Percentiles rank a stretch among this genome's conserved stretches.
Evolutionary conservation across 2,113 vertebrate genomes (phyloP).

Genomic region (Peromyscus maniculatus): DNA sequence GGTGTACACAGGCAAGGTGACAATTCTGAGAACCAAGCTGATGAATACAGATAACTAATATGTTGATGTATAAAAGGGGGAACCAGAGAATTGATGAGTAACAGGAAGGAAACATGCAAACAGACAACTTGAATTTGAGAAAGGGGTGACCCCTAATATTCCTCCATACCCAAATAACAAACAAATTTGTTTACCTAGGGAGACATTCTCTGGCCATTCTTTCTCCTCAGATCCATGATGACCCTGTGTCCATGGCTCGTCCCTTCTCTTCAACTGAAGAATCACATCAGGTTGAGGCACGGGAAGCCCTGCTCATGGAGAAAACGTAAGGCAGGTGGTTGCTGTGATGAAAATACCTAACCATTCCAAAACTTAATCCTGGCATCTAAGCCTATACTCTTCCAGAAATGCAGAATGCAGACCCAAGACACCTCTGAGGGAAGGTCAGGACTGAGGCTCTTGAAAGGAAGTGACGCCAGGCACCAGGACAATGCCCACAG

Average conservation of each 20-base stretch:
- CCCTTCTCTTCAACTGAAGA: slow-evolving; percentile 73
- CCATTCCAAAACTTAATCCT: neutral
- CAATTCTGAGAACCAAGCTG: neutral
- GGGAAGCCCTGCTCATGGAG: slow-evolving; percentile 73
- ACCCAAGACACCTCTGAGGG: neutral
- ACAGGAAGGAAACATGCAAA: neutral
- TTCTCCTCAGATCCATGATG: slow-evolving; percentile 44
- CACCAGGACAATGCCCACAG: neutral
- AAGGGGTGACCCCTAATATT: neutral
- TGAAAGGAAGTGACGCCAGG: neutral
- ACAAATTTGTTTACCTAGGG: slow-evolving; percentile 71
- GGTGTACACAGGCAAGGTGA: neutral
- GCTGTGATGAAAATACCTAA: neutral
- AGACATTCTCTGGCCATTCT: slow-evolving; percentile 26
- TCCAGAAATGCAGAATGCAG: neutral
- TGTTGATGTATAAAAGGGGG: neutral
- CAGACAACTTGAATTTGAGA: slow-evolving; percentile 8
- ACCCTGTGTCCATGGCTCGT: slow-evolving; percentile 50
- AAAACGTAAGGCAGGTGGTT: slow-evolving; percentile 9
- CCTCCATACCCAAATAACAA: neutral
- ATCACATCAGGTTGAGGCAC: slow-evolving; percentile 74
- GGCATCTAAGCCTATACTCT: neutral
- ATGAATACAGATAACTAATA: neutral
- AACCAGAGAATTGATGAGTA: neutral
- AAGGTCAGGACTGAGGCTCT: neutral